Evolutionary conservation across 2,797 vertebrate genomes (phyloP), one percentile per base, ranked within the genome.

Genomic region (Anas capensis): DNA sequence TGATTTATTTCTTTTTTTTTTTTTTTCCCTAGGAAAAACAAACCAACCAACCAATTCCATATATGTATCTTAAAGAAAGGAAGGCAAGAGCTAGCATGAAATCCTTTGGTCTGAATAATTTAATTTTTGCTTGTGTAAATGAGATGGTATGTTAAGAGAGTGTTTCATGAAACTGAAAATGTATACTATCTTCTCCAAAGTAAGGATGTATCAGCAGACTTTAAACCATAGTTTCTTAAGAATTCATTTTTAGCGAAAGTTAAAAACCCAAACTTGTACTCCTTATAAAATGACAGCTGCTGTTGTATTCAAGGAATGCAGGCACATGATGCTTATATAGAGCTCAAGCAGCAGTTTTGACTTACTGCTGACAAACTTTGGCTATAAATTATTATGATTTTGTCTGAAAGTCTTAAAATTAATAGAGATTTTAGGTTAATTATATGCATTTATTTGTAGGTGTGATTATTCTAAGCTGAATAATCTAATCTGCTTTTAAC

Each of bases 71-170:
- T 4, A n/a, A 69, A 65, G 31, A 86, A 70, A 40, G 17, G 8
- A 60, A 82, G 42, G 64, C 36, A 82, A 82, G 82, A 82, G 36
- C 20, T 82, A 58, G 13, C 58, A 88, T 69, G 15, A 58, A 40
- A 44, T 88, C 58, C 72, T 92, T 93, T 53, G 31, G 31, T 86
- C 34, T 80, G 88, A 79, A 82, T 83, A 65, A 79, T 88, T 85
- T 76, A 2, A 60, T 87, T 87, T 82, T 44, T 31, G 82, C 48
- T 21, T 62, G 14, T 87, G 46, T 66, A 86, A 6, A 5, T 24
- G 69, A 92, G 48, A 91, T 13, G 17, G 17, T 75, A 54, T 73
- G 36, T 91, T 88, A 69, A 80, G 42, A 36, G 21, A 33, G 33
- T 60, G 38, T 73, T 86, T 85, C 86, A 79, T 0, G 4, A 92